Evolutionary conservation across 2,888 invertebrate genomes (phyloP).

Genomic region (Aromia moschata): DNA sequence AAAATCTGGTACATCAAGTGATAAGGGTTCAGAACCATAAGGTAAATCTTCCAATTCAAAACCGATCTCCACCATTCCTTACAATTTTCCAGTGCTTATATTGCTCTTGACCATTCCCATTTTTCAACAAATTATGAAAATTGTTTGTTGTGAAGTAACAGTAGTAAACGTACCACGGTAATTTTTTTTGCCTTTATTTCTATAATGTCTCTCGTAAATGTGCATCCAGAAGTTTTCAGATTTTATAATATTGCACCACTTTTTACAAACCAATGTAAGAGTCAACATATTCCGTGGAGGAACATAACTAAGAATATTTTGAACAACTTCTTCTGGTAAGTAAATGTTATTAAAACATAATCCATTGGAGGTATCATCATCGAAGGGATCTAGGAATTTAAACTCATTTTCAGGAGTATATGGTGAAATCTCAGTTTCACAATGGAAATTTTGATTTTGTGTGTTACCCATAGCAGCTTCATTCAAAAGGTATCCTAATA

Average conservation of each 20-base stretch:
- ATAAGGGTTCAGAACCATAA: constrained; percentile 61
- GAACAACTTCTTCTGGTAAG: constrained; percentile 64
- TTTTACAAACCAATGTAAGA: constrained; percentile 64
- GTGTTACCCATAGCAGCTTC: background rate
- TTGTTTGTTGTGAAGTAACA: constrained; percentile 58
- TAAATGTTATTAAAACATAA: constrained; percentile 55
- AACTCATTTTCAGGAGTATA: constrained; percentile 8
- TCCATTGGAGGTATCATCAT: constrained; percentile 52
- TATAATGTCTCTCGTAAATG: constrained; percentile 45
- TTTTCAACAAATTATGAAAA: constrained; percentile 65
- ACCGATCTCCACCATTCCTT: constrained; percentile 61
- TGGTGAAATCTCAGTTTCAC: no score
- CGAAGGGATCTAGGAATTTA: constrained; percentile 15
- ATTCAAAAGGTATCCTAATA: no score
- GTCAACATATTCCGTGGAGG: constrained; percentile 59
- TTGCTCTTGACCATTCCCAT: constrained; percentile 63
- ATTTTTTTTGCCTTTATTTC: constrained; percentile 45
- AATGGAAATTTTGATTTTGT: background rate
- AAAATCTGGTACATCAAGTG: constrained; percentile 60
- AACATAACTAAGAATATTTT: constrained; percentile 60
- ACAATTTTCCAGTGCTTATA: constrained; percentile 61
- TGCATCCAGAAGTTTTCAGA: constrained; percentile 52
- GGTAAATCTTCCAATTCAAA: constrained; percentile 65
- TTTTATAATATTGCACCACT: constrained; percentile 64
- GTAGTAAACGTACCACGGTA: constrained; percentile 56